Conservation (phyloP, 2,888 invertebrate genomes). For the Uropetala carovei region DNA sequence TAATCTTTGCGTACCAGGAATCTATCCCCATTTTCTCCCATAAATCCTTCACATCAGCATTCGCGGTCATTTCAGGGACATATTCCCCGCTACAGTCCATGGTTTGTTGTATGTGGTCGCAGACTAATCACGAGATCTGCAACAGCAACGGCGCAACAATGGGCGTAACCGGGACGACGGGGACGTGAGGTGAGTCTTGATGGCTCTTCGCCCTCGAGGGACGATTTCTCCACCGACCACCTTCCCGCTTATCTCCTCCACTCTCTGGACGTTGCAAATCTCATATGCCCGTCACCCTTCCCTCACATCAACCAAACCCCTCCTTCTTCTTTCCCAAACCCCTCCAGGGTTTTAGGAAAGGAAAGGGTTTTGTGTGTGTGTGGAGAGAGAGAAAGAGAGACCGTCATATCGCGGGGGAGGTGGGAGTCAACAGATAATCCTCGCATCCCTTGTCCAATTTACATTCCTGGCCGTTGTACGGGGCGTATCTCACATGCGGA, state of each 20-base stretch:
- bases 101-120: too few species aligned
- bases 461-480: neutral
- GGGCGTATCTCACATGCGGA: neutral
- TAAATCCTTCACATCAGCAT: too few species aligned
- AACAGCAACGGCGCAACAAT: neutral
- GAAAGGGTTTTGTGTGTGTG: neutral
- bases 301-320: neutral
- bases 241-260: neutral
- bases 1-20: too few species aligned
- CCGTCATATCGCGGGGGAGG: neutral
- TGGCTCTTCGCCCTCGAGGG: conserved; percentile 2
- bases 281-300: neutral
- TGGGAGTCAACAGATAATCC: conserved; percentile 22
- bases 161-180: neutral
- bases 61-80: too few species aligned
- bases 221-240: neutral
- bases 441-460: neutral
- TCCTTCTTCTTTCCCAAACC: neutral
- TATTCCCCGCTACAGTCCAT: too few species aligned
- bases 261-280: neutral
- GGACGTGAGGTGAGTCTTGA: neutral
- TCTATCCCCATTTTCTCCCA: too few species aligned
- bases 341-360: neutral
- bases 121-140: neutral
- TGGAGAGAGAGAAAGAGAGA: neutral